A percentile compares a stretch with the other conserved stretches of the same genome.
Evolutionary conservation across 2,888 invertebrate genomes (phyloP).

Genomic region (Hylaea fasciaria): DNA sequence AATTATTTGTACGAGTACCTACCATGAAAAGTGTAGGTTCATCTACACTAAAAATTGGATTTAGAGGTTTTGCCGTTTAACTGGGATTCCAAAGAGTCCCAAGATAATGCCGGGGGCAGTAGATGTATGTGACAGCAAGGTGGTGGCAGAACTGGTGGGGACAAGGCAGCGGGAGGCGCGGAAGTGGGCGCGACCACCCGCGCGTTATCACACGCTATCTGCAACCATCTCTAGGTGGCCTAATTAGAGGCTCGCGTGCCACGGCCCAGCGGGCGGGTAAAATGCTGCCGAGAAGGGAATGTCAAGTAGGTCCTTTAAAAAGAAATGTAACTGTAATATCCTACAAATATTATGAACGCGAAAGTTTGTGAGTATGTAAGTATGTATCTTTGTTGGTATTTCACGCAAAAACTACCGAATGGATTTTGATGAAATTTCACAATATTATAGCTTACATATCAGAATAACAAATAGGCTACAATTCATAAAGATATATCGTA

Average conservation of each 20-base stretch:
- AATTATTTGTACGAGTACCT: too few species aligned
- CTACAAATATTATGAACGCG: too few species aligned
- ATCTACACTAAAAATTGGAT: too few species aligned
- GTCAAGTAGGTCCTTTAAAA: not conserved
- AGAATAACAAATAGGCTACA: too few species aligned
- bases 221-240: constrained; percentile 45
- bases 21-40: too few species aligned
- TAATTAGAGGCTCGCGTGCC: constrained; percentile 74
- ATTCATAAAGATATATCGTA: too few species aligned
- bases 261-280: constrained; percentile 48
- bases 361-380: too few species aligned
- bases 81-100: constrained; percentile 2
- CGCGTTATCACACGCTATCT: constrained; percentile 53
- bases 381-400: too few species aligned
- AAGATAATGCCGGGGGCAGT: constrained; percentile 4
- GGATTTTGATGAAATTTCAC: too few species aligned
- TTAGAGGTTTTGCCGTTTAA: not conserved
- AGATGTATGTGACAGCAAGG: constrained; percentile 8
- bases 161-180: constrained; percentile 13
- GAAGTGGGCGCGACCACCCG: constrained; percentile 53
- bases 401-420: too few species aligned
- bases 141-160: constrained; percentile 16
- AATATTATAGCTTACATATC: too few species aligned
- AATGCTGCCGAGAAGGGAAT: constrained; percentile 45
- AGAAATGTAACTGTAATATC: too few species aligned